Conservation (phyloP, 2,797 vertebrate genomes). For the Eospalax fontanierii region DNA sequence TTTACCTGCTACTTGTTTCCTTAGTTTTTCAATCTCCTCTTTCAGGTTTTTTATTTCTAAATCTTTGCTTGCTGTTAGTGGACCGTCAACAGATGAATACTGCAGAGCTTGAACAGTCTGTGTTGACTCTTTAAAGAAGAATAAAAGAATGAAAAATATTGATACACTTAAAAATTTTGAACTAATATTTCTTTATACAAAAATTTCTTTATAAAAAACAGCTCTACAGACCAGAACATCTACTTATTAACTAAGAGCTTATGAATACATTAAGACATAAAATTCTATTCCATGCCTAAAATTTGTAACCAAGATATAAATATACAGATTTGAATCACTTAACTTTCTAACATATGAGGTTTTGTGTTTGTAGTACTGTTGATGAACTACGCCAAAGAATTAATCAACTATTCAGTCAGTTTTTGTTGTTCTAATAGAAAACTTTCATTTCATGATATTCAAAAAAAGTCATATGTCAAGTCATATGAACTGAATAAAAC, state of each 20-base stretch:
- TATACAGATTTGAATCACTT: background rate
- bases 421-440: background rate
- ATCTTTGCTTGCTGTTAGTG: slow-evolving; percentile 94
- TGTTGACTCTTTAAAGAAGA: slow-evolving; percentile 93
- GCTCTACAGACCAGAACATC: background rate
- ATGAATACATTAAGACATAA: slow-evolving; percentile 33
- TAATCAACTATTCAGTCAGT: background rate
- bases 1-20: slow-evolving; percentile 96
- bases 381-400: background rate
- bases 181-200: slow-evolving; percentile 27
- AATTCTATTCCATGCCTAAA: background rate
- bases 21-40: slow-evolving; percentile 97
- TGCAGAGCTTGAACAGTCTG: slow-evolving; percentile 97
- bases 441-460: background rate
- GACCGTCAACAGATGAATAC: slow-evolving; percentile 93
- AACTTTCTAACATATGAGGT: background rate
- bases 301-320: background rate
- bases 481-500: background rate
- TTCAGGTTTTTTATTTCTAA: slow-evolving; percentile 97
- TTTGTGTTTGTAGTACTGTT: slow-evolving; percentile 5
- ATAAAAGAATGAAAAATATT: slow-evolving; percentile 31
- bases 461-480: background rate
- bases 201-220: background rate
- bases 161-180: background rate
- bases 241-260: background rate